A percentile compares a stretch with the other conserved stretches of the same genome.
Evolutionary conservation across 2,113 vertebrate species (phyloP).

Genomic region (Chamaetylas fuelleborni): DNA sequence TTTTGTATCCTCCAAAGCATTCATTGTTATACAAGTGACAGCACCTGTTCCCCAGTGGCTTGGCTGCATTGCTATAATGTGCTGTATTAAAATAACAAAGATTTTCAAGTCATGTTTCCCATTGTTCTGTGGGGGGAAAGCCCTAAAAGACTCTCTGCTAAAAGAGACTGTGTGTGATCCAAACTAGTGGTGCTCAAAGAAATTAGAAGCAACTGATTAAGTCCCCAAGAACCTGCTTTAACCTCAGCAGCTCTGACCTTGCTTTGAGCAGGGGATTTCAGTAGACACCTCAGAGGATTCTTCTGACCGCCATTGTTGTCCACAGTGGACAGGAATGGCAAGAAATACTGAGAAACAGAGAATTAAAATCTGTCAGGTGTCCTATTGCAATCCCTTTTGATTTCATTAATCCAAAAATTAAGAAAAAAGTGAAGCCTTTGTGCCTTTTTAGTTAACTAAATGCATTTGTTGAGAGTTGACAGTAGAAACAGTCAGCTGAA

Average conservation of each 20-base stretch:
- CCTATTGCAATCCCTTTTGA: not conserved
- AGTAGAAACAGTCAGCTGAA: not conserved
- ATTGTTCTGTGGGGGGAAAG: not conserved
- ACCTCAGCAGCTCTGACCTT: not conserved
- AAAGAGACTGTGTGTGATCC: not conserved
- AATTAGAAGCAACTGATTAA: not conserved
- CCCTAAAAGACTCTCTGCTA: not conserved
- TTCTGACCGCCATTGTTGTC: not conserved
- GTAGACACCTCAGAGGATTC: not conserved
- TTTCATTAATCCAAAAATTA: not conserved
- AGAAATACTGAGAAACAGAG: not conserved
- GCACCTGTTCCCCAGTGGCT: not conserved
- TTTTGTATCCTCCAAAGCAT: not conserved
- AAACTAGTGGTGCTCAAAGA: not conserved
- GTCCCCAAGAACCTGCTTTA: not conserved
- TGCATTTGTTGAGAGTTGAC: not conserved
- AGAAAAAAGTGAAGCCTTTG: not conserved
- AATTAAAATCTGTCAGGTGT: not conserved
- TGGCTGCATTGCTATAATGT: not conserved
- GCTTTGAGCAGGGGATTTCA: not conserved
- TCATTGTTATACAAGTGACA: not conserved
- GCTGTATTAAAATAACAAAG: not conserved
- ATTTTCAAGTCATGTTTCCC: not conserved
- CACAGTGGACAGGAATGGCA: not conserved
- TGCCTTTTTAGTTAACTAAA: not conserved